These are phyloP conservation scores for Elysia crispata DNA, from an alignment of 2,888 invertebrate species.

Conservation along the genomic window DNA sequence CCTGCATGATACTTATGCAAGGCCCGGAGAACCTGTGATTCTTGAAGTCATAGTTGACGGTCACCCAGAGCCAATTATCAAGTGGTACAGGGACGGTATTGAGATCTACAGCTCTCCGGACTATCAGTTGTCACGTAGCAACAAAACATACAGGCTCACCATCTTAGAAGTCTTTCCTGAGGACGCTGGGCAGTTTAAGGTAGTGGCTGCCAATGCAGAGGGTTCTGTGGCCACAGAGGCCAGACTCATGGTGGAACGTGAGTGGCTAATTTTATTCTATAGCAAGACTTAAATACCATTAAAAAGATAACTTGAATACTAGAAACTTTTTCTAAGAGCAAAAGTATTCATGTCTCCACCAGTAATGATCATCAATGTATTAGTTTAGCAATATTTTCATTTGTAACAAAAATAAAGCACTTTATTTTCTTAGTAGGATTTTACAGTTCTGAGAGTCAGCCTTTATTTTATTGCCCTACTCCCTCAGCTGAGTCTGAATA, in stretches of 20 bases:
- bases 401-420: too few relatives aligned
- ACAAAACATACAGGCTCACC: conserved; percentile 87
- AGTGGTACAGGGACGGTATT: conserved; percentile 74
- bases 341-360: too few relatives aligned
- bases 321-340: background rate
- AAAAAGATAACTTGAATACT: conserved; percentile 2
- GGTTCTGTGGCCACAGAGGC: conserved; percentile 80
- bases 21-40: conserved; percentile 68
- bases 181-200: conserved; percentile 88
- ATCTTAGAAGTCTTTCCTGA: conserved; percentile 81
- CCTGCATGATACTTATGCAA: conserved; percentile 44
- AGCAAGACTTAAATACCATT: conserved; percentile 33
- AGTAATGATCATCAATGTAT: too few relatives aligned
- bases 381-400: too few relatives aligned
- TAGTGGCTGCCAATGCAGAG: conserved; percentile 87
- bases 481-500: conserved; percentile 37
- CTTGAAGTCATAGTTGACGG: conserved; percentile 71
- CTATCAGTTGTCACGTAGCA: conserved; percentile 84
- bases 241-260: conserved; percentile 68
- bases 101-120: conserved; percentile 83
- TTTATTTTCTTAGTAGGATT: too few relatives aligned
- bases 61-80: conserved; percentile 74
- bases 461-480: too few relatives aligned
- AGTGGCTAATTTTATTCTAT: conserved; percentile 43
- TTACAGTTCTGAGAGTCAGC: too few relatives aligned